These are phyloP conservation scores for Melanostoma scalare DNA, from an alignment of 2,888 invertebrate genomes.

Conservation along the genomic window DNA sequence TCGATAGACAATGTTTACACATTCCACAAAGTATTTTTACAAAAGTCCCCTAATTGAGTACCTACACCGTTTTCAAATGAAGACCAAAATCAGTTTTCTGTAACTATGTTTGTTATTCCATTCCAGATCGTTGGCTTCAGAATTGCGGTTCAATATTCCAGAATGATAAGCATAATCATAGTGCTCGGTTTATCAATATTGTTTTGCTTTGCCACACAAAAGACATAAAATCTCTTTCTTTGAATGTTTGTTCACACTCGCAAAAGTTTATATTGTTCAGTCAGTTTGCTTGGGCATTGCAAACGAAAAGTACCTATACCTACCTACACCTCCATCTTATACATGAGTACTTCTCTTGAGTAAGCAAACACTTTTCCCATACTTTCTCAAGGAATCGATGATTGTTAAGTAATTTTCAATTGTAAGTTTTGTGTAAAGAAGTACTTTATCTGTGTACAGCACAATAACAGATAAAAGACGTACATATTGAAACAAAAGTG, in stretches of 20 bases:
- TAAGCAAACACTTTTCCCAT: slow-evolving; percentile 10
- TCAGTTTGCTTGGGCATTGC: slow-evolving; percentile 32
- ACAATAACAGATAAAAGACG: too few relatives aligned
- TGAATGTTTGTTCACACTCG: too few relatives aligned
- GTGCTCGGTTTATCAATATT: slow-evolving; percentile 49
- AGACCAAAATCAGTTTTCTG: not conserved
- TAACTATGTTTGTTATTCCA: not conserved
- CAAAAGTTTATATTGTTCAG: too few relatives aligned
- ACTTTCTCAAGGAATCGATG: slow-evolving; percentile 47
- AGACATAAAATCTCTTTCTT: not conserved
- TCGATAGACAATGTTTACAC: too few relatives aligned
- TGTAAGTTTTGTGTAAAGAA: slow-evolving; percentile 41
- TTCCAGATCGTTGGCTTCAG: not conserved
- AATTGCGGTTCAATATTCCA: slow-evolving; percentile 57
- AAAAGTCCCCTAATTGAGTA: not conserved
- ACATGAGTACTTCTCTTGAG: slow-evolving; percentile 19
- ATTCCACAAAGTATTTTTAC: too few relatives aligned
- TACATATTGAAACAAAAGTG: too few relatives aligned
- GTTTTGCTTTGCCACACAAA: slow-evolving; percentile 2
- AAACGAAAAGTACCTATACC: slow-evolving; percentile 48
- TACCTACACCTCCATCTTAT: not conserved
- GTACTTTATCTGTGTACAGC: not conserved
- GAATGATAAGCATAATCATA: slow-evolving; percentile 59
- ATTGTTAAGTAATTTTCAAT: slow-evolving; percentile 68
- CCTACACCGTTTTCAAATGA: not conserved